These are phyloP conservation scores for Pseudochromis fuscus DNA, from an alignment of 2,797 vertebrate genomes.

Conservation along the genomic window DNA sequence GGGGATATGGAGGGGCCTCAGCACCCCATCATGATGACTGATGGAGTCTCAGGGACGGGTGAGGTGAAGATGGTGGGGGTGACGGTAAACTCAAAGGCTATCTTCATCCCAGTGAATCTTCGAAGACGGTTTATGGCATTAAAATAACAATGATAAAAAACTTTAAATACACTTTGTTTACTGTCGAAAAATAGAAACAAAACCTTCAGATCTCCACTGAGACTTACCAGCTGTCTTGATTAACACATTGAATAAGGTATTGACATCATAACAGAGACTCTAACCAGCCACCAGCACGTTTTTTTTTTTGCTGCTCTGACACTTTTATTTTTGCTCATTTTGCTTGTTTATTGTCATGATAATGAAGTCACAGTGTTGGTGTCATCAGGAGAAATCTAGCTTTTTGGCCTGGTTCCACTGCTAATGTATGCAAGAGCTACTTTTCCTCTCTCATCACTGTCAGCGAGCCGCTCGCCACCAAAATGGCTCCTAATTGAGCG, in stretches of 20 bases:
- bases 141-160: conserved; percentile 12
- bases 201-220: conserved; percentile 53
- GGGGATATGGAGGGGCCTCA: conserved; percentile 75
- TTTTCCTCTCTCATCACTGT: conserved; percentile 72
- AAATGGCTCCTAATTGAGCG: conserved; percentile 75
- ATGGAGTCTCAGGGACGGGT: conserved; percentile 65
- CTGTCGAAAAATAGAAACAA: conserved; percentile 41
- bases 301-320: conserved; percentile 75
- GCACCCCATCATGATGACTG: conserved; percentile 74
- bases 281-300: conserved; percentile 62
- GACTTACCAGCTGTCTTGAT: conserved; percentile 69
- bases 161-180: conserved; percentile 32
- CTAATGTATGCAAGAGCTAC: conserved; percentile 80
- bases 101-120: conserved; percentile 44
- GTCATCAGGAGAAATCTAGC: conserved; percentile 80
- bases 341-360: conserved; percentile 83
- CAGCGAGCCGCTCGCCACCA: conserved; percentile 61
- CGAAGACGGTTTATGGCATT: conserved; percentile 18
- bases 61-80: conserved; percentile 47
- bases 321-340: conserved; percentile 81
- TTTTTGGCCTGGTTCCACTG: conserved; percentile 78
- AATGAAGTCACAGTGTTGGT: conserved; percentile 80
- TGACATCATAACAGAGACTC: conserved; percentile 54
- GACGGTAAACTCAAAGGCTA: conserved; percentile 33
- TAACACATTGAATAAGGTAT: conserved; percentile 71